phyloP scores from a whole-genome alignment of 2,113 vertebrate species.

The Myrmophylax atrothorax region DNA sequence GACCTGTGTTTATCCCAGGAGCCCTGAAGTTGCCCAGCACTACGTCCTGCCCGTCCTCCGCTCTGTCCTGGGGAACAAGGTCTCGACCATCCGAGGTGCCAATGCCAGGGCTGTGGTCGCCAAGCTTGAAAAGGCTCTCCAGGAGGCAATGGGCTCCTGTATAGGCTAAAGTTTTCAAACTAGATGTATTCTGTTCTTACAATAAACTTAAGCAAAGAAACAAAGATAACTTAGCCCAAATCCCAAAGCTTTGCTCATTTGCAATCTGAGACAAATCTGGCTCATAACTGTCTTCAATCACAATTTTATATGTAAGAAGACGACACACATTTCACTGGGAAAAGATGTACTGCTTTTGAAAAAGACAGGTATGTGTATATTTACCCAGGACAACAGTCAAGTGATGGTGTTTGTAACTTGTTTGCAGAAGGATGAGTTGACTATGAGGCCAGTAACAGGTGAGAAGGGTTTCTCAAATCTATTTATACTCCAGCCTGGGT shows the following conservation, averaged over 20 bases:
- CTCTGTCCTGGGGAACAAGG: conserved; percentile 59
- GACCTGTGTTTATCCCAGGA: conserved; percentile 55
- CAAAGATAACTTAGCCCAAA: not conserved
- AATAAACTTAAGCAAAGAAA: not conserved
- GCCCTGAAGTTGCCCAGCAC: conserved; percentile 29
- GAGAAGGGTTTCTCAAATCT: not conserved
- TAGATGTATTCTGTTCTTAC: not conserved
- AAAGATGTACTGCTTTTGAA: not conserved
- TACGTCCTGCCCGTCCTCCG: conserved; percentile 66
- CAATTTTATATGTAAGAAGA: not conserved
- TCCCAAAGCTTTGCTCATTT: not conserved
- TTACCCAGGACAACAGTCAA: not conserved
- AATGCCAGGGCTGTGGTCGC: not conserved
- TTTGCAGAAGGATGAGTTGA: not conserved
- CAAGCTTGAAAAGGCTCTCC: conserved; percentile 40
- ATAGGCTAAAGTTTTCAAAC: not conserved
- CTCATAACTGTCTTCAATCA: not conserved
- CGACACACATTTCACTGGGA: not conserved
- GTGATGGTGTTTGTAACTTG: not conserved
- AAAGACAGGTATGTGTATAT: not conserved
- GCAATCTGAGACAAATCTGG: not conserved
- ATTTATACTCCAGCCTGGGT: not conserved
- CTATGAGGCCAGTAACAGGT: not conserved
- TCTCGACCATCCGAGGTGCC: not conserved
- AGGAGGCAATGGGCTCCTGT: conserved; percentile 57